A percentile compares a stretch with the other conserved stretches of the same genome.
phyloP scores from a whole-genome alignment of 2,888 invertebrate genomes.

The Caenorhabditis doughertyi region DNA sequence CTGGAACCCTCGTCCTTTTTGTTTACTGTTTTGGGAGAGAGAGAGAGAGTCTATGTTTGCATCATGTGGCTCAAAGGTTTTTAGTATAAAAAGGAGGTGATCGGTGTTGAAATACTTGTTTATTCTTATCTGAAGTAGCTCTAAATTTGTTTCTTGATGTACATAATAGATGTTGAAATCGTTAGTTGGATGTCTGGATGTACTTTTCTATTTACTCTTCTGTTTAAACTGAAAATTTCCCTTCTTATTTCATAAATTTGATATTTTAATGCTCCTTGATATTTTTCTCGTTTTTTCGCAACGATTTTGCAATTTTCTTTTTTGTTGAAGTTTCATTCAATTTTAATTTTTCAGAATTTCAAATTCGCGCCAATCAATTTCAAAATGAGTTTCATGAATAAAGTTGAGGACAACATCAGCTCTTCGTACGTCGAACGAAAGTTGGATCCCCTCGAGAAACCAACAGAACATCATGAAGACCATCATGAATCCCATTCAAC shows the following conservation, averaged over 20 bases:
- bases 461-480: background rate
- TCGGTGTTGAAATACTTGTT: no score
- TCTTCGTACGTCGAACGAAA: slow-evolving; percentile 1
- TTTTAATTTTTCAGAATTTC: slow-evolving; percentile 7
- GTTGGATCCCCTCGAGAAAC: slow-evolving; percentile 12
- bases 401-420: slow-evolving; percentile 19
- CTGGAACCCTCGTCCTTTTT: background rate
- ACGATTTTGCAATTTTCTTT: no score
- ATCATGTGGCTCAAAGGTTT: slow-evolving; percentile 2
- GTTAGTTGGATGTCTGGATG: no score
- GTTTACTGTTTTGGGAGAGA: background rate
- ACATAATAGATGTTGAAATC: no score
- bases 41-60: background rate
- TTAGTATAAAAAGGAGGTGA: background rate
- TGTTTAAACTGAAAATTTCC: no score
- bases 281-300: no score
- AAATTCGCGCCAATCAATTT: background rate
- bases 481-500: background rate
- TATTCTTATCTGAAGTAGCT: no score
- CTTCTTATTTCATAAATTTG: no score
- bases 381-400: slow-evolving; percentile 20
- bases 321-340: background rate
- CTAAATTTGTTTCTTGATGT: no score
- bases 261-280: no score
- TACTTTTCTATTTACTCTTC: no score